phyloP scores from a whole-genome alignment of 2,113 vertebrate species.

The Apeltes quadracus region DNA sequence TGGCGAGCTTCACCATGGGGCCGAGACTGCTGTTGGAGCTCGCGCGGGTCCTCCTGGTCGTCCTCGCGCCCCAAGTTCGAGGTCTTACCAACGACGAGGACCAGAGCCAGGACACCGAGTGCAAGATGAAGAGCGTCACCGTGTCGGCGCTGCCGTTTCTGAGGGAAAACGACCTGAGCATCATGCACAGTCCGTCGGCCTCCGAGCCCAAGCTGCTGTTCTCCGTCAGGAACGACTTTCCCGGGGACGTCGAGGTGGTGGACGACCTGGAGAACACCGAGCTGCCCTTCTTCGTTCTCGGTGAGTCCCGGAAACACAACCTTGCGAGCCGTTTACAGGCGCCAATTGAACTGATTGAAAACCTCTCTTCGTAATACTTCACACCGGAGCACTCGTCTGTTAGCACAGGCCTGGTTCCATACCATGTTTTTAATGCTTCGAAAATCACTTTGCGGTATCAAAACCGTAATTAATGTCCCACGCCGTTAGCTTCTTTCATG shows the following conservation, averaged over 20 bases:
- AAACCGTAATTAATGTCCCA: too few relatives aligned
- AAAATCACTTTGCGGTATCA: too few relatives aligned
- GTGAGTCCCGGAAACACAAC: conserved; percentile 40
- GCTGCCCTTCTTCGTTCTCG: conserved; percentile 91
- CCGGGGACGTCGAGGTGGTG: conserved; percentile 95
- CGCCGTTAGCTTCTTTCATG: neutral
- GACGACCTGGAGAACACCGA: conserved; percentile 99
- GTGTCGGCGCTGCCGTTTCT: conserved; percentile 98
- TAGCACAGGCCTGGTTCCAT: conserved; percentile 60
- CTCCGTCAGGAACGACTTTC: conserved; percentile 97
- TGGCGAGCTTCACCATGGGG: conserved; percentile 76
- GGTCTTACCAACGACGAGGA: conserved; percentile 82
- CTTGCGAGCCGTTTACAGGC: neutral
- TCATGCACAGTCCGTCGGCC: conserved; percentile 99
- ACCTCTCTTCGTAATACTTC: neutral
- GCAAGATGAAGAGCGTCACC: conserved; percentile 98
- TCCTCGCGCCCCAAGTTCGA: conserved; percentile 32
- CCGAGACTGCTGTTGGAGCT: conserved; percentile 56
- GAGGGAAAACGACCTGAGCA: conserved; percentile 97
- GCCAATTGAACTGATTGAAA: conserved; percentile 17
- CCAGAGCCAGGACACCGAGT: conserved; percentile 90
- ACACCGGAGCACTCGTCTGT: conserved; percentile 37
- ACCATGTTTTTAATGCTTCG: neutral
- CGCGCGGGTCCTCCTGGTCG: conserved; percentile 52
- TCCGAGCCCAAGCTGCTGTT: conserved; percentile 99